Evolutionary conservation across 2,797 vertebrate genomes (phyloP).

Genomic region (Tarsius wallacei): DNA sequence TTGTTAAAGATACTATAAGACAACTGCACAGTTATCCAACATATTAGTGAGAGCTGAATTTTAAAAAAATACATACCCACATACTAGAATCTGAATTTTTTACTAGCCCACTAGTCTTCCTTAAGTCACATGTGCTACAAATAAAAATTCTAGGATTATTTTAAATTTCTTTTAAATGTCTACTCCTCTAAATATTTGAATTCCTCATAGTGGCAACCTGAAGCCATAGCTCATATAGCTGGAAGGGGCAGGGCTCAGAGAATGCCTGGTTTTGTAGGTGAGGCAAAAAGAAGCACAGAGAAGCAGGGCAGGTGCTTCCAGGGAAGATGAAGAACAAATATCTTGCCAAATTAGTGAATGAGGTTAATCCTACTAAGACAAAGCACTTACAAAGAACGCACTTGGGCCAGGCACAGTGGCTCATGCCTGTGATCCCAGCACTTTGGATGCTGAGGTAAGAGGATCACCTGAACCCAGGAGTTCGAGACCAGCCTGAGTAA

Average conservation of each 20-base stretch:
- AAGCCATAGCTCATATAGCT: neutral
- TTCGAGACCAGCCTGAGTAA: too few species aligned
- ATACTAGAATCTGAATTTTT: neutral
- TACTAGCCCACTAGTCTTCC: conserved; percentile 7
- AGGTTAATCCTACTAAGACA: neutral
- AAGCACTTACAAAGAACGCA: neutral
- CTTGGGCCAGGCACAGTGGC: neutral
- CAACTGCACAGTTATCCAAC: neutral
- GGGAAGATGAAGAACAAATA: neutral
- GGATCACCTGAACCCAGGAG: too few species aligned
- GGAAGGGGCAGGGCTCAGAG: neutral
- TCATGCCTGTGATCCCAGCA: too few species aligned
- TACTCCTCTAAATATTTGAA: neutral
- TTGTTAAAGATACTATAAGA: conserved; percentile 26
- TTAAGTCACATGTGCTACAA: neutral
- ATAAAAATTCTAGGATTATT: conserved; percentile 34
- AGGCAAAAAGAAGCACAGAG: conserved; percentile 19
- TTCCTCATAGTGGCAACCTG: neutral
- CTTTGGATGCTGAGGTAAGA: too few species aligned
- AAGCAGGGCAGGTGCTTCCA: neutral
- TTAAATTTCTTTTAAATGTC: conserved; percentile 52
- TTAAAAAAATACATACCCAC: conserved; percentile 16
- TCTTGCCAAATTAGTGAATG: neutral
- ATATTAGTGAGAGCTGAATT: neutral
- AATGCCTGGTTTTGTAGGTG: neutral